Conservation (phyloP, 2,113 vertebrate genomes). For the Datnioides undecimradiatus region DNA sequence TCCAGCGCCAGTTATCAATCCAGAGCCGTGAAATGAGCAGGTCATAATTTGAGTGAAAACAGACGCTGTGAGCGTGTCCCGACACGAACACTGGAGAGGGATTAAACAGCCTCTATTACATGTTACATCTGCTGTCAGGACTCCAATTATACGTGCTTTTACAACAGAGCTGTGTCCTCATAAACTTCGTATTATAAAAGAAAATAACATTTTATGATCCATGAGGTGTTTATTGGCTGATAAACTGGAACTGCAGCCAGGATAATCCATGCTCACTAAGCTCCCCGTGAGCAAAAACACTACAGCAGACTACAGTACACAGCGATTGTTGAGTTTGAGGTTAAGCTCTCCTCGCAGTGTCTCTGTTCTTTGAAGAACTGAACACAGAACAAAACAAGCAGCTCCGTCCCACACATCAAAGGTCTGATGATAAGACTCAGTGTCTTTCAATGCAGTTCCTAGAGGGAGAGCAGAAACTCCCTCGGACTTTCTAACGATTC, state of each 20-base stretch:
- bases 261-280: constrained; percentile 7
- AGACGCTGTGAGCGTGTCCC: constrained; percentile 24
- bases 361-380: constrained; percentile 23
- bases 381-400: not conserved
- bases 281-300: not conserved
- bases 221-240: constrained; percentile 2
- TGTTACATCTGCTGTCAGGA: constrained; percentile 11
- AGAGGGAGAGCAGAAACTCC: not conserved
- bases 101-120: constrained; percentile 10
- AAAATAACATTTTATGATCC: constrained; percentile 19
- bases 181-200: not conserved
- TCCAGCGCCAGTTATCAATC: constrained; percentile 1
- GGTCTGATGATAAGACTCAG: constrained; percentile 11
- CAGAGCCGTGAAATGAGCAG: constrained; percentile 1
- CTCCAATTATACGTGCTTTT: not conserved
- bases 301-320: not conserved
- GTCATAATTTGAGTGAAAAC: constrained; percentile 13
- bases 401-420: constrained; percentile 15
- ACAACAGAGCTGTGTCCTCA: not conserved
- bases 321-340: not conserved
- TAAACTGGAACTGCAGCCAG: not conserved
- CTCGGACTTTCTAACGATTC: not conserved
- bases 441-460: not conserved
- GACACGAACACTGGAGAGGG: not conserved
- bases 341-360: not conserved